Base-by-base conservation (phyloP, 2,797 vertebrate genomes). In the Cheirogaleus major region DNA sequence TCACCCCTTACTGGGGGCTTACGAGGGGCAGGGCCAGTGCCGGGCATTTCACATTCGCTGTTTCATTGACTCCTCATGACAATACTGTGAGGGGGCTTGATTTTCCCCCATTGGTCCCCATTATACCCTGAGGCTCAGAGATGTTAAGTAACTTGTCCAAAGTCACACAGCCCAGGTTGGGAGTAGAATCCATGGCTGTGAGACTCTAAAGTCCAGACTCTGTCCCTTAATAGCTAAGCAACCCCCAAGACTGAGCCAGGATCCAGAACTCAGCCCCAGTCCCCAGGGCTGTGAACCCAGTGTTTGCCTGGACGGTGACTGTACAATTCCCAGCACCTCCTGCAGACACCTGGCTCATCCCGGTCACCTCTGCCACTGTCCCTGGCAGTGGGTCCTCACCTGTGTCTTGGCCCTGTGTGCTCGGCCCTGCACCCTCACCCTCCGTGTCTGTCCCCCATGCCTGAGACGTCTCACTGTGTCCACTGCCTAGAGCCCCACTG, bases 381-480 rank as follows among this genome's bases (percentile, higher is more conserved):
- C 72, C 18, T 57, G 18, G 45, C 35, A 1, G 43, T 12, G 38
- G 27, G 20, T 55, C 27, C 7, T n/a, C 3, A 0, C n/a, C 35
- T 65, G 22, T 17, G 43, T 65, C 80, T 32, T n/a, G 65, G 9
- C 45, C 22, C 63, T 57, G 50, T 15, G 80, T 57, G 12, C 38
- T 0, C 10, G n/a, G 76, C 45, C 61, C 41, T 22, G 9, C 32
- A 41, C 59, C 73, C 63, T 4, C 38, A 43, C 41, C 57, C 14
- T 18, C 61, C n/a, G 1, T 0, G 4, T 84, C 83, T 27, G 27
- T 69, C 35, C 38, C 87, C 25, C 4, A 3, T 0, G 0, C 57
- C 88, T 30, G 4, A 80, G 67, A 84, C 38, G 48, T 65, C 79
- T 52, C 55, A 5, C 38, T 67, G 6, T n/a, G 4, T 5, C 30